Evolutionary conservation across 2,888 invertebrate species (phyloP).

Genomic region (Nephrotoma guestfalica): DNA sequence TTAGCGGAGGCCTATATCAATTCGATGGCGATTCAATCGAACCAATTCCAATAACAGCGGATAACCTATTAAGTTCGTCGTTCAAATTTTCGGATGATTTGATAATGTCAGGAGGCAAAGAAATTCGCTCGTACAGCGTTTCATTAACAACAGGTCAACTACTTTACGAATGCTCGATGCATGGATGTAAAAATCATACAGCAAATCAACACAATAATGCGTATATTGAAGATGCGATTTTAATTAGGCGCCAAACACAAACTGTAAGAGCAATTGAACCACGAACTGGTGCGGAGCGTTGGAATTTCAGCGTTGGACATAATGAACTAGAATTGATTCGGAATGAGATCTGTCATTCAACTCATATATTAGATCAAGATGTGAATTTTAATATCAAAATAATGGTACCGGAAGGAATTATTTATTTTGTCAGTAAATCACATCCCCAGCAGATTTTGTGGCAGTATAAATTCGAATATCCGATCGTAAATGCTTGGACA

Average conservation of each 20-base stretch:
- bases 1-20: conserved; percentile 82
- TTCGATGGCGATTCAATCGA: conserved; percentile 81
- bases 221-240: conserved; percentile 42
- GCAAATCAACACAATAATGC: conserved; percentile 17
- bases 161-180: conserved; percentile 62
- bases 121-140: conserved; percentile 75
- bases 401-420: conserved; percentile 53
- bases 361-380: conserved; percentile 22
- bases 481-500: conserved; percentile 75
- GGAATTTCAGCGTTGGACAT: conserved; percentile 92
- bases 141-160: conserved; percentile 54
- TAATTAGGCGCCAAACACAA: conserved; percentile 69
- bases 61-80: conserved; percentile 73
- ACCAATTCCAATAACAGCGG: conserved; percentile 74
- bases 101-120: conserved; percentile 76
- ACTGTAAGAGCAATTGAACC: conserved; percentile 85
- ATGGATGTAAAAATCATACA: conserved; percentile 57
- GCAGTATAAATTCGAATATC: conserved; percentile 69
- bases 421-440: conserved; percentile 47
- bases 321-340: conserved; percentile 57
- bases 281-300: conserved; percentile 69
- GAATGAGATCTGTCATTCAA: conserved; percentile 35
- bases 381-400: conserved; percentile 45
- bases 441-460: conserved; percentile 46
- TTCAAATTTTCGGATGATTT: conserved; percentile 75